A percentile compares a stretch with the other conserved stretches of the same genome.
Conservation (phyloP, 2,797 vertebrate species). For the Bryconaethiops microstoma region DNA sequence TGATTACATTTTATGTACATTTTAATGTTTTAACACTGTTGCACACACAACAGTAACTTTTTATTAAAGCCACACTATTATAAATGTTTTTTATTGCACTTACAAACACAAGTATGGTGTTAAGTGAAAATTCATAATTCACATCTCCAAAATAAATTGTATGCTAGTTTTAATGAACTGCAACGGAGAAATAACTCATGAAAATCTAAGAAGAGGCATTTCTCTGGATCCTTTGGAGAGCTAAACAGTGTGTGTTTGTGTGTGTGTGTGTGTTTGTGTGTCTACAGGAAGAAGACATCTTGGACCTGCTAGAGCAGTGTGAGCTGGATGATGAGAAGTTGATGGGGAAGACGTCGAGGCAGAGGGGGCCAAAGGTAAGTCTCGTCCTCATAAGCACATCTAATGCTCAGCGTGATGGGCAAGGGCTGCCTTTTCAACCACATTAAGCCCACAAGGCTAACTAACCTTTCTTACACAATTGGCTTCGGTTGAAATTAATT, state of each 20-base stretch:
- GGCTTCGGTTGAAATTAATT: slow-evolving; percentile 77
- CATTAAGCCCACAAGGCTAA: slow-evolving; percentile 64
- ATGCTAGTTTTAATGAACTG: not conserved
- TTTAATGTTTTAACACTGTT: not conserved
- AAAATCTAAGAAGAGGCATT: not conserved
- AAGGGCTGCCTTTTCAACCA: slow-evolving; percentile 60
- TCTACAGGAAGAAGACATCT: slow-evolving; percentile 93
- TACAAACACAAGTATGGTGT: not conserved
- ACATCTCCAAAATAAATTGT: not conserved
- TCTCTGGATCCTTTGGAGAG: not conserved
- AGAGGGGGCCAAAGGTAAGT: slow-evolving; percentile 80
- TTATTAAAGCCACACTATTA: not conserved
- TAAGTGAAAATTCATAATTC: not conserved
- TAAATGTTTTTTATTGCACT: not conserved
- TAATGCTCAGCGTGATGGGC: slow-evolving; percentile 66
- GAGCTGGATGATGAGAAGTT: slow-evolving; percentile 97
- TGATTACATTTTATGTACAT: no score
- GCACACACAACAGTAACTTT: not conserved
- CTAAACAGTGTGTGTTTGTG: not conserved
- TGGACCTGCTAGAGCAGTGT: slow-evolving; percentile 96
- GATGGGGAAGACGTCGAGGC: slow-evolving; percentile 78
- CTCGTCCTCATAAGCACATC: slow-evolving; percentile 26
- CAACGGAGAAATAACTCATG: not conserved
- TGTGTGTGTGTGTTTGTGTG: not conserved
- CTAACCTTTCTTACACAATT: slow-evolving; percentile 70